Evolutionary conservation across 1,140 invertebrate species (phyloP), one percentile per base, ranked within the genome.

Genomic region (Oncopodura yosiiana): DNA sequence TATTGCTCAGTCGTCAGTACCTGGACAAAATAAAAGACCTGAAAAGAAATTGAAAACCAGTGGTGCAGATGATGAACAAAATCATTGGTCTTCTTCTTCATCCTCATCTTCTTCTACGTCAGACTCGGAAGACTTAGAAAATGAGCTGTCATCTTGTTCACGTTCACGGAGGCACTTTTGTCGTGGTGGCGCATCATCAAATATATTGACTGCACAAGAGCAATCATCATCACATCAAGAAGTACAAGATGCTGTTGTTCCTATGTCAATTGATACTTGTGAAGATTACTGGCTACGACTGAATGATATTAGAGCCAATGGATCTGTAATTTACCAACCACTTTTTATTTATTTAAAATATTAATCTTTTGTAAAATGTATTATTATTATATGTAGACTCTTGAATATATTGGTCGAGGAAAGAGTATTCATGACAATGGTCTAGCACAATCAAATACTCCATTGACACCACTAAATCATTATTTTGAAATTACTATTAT

Each of bases 401-500:
- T 78, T 45, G 76, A 78, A 60, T 79, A 79, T 65, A 68, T 68
- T 60, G 77, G 77, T 9, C 64, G 73, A 61, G 77, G 77, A 1
- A 74, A 75, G 62, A 74, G 71, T 48, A 75, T 78, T 23, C 69
- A 73, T 41, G 77, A 78, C 66, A 76, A 78, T 45, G 77, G 77
- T 9, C 69, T 79, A 56, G 77, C 77, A 27, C 76, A 78, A 64
- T 76, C 76, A 5, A 71, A 70, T 62, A 67, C 65, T 41, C 72
- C 77, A 12, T 64, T 79, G 11, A 72, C 72, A 56, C 75, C 77
- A 45, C 73, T 73, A 18, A 71, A 69, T 58, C 77, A 79, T 65
- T 79, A 78, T 65, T 79, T 77, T 73, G 77, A 79, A 71, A 73
- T 79, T 52, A 74, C 78, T 66, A 77, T 79, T 50, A 60, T 78